Evolutionary conservation across 1,140 invertebrate genomes (phyloP), one percentile per base, ranked within the genome.

Genomic region (Macrocentrus cingulum): DNA sequence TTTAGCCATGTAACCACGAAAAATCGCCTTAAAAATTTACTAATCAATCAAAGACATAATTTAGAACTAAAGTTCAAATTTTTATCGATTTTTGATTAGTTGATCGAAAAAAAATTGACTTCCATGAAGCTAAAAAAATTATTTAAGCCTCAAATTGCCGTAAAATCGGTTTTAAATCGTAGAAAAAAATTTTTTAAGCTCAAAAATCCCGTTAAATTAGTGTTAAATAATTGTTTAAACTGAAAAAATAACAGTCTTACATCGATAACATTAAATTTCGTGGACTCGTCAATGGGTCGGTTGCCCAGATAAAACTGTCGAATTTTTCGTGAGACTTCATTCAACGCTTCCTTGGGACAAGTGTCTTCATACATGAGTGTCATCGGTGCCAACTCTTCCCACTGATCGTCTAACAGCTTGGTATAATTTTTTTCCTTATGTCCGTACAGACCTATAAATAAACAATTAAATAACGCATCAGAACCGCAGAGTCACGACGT

Each of bases 361-460:
- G 81, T 82, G 7, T 88, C 82, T 57, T 84, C 81, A 59, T 84
- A 88, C 25, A 87, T 72, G 1, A 88, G 67, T 23, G 79, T 83
- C 0, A 87, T 74, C 0, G 87, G 85, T 5, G 82, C 75, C n/a
- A 87, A 71, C 2, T 75, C 69, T 0, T 82, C 69, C 53, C 87
- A 88, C 1, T 84, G 75, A 0, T 78, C 62, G 53, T 84, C 78
- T 32, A 88, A 79, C 9, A 37, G 41, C 6, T 68, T 65, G 0
- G 63, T 37, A 15, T 66, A 44, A 15, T 66, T 36, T 11, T 66
- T 62, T 9, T 67, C 48, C n/a, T 61, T 44, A 4, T 64, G 7
- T 4, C 66, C 67, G 18, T 68, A 75, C 18, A 80, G 48, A 32
- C 51, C 77, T 79, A 34, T n/a, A 59, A 45, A 20, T 16, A 11